Base-by-base conservation (phyloP, 2,888 invertebrate genomes). In the Neocrepidodera transversa region DNA sequence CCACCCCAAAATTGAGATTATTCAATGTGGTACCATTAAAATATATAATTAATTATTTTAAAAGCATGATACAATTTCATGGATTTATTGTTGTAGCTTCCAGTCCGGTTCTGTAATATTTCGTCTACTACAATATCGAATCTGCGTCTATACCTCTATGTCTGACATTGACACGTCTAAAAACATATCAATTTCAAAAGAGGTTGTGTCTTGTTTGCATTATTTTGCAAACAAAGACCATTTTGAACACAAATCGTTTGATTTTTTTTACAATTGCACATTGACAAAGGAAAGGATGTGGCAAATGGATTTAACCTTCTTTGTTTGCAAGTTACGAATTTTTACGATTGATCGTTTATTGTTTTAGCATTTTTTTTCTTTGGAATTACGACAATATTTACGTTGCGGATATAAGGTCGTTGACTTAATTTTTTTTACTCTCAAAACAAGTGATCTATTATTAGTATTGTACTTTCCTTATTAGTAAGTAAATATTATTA, bases 151-250 rank as follows among this genome's bases (percentile, higher is more conserved):
- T 28, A 10, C 28, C 28, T 28, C 28, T 28, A 10, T 28, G 3
- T 10, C 2, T 28, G 28, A 20, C 16, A 49, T 49, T 30, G 16
- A 35, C 49, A 49, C 49, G 18, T 16, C 40, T 16, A 16, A 40
- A 40, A 40, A 40, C 40, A 40, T 40, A 40, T 40, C 40, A 16
- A 5, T 40, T 40, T 40, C 40, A 16, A 14, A 40, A 16, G n/a
- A 40, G 18, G 40, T 7, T 17, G 8, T 36, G 18, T 40, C 40
- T 40, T 17, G 63, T 65, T 67, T 64, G 61, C 60, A 61, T 60
- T 65, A 66, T 68, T 68, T 67, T 66, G 67, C 67, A 67, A 67
- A 68, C 63, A 68, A 67, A 68, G 60, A 35, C 30, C 36, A 6
- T 28, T 47, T 30, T 23, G 20, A 48, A 36, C 32, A 48, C 45